Percentiles rank a stretch among this genome's conserved stretches.
phyloP scores from a whole-genome alignment of 2,113 vertebrate species.

The Columbina picui region DNA sequence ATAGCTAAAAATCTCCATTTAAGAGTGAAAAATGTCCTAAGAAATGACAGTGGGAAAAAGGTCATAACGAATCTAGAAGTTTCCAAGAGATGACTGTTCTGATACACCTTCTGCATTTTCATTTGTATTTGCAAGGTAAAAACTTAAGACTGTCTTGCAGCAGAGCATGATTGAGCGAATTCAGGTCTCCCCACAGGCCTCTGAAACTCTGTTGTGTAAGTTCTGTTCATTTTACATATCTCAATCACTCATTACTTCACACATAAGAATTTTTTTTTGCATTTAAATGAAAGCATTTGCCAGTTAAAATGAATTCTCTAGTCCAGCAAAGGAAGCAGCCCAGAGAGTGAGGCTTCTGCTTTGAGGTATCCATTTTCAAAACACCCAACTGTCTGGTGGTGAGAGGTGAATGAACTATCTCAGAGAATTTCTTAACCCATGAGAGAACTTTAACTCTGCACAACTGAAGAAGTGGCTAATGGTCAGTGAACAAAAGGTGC shows the following conservation, averaged over 20 bases:
- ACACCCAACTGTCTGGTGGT: neutral
- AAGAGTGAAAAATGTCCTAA: neutral
- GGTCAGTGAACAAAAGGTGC: neutral
- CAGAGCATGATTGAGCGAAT: neutral
- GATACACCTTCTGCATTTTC: neutral
- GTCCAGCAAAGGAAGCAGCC: neutral
- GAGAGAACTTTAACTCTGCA: neutral
- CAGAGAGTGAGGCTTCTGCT: conserved; percentile 20
- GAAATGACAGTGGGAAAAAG: neutral
- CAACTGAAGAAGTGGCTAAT: neutral
- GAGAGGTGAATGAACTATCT: neutral
- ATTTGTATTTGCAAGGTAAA: neutral
- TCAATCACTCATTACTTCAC: neutral
- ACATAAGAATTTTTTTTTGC: neutral
- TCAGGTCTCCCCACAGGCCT: neutral
- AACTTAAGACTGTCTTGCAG: neutral
- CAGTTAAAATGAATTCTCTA: neutral
- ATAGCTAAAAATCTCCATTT: neutral
- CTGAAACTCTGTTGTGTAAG: neutral
- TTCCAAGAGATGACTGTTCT: neutral
- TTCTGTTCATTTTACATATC: neutral
- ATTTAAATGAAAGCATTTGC: neutral
- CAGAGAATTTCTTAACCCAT: neutral
- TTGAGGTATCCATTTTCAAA: neutral
- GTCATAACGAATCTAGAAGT: neutral